Conservation (phyloP, 2,888 invertebrate species). For the Zele albiditarsus region DNA sequence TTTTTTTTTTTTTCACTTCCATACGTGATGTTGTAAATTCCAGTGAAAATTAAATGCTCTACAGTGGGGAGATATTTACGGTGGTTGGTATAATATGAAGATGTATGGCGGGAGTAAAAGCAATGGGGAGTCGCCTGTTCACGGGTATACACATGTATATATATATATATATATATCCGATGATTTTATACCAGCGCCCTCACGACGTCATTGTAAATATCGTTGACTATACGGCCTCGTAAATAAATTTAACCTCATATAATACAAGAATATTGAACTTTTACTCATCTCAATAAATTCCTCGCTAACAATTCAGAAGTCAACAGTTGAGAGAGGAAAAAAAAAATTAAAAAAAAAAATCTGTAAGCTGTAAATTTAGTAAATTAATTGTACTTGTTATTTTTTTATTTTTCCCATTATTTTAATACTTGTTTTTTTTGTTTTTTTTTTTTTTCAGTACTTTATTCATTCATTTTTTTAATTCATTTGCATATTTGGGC, state of each 20-base stretch:
- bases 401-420: neutral
- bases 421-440: too few species aligned
- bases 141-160: constrained; percentile 49
- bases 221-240: constrained; percentile 68
- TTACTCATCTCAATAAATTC: constrained; percentile 52
- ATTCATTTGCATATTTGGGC: constrained; percentile 18
- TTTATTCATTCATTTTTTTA: neutral
- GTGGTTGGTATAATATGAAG: constrained; percentile 59
- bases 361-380: neutral
- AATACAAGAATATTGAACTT: neutral
- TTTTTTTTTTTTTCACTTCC: neutral
- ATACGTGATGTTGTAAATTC: constrained; percentile 22
- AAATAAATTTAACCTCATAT: constrained; percentile 56
- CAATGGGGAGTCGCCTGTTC: constrained; percentile 67
- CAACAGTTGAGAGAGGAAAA: neutral
- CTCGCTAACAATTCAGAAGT: constrained; percentile 6
- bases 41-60: constrained; percentile 45
- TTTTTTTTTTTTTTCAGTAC: neutral
- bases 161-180: constrained; percentile 30
- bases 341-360: neutral
- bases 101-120: constrained; percentile 66
- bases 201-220: constrained; percentile 70
- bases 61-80: constrained; percentile 62
- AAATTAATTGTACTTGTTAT: constrained; percentile 2
- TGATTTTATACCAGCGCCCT: constrained; percentile 50